Base-by-base conservation (phyloP, 2,888 invertebrate genomes). In the Lasioglossum figueresi region DNA sequence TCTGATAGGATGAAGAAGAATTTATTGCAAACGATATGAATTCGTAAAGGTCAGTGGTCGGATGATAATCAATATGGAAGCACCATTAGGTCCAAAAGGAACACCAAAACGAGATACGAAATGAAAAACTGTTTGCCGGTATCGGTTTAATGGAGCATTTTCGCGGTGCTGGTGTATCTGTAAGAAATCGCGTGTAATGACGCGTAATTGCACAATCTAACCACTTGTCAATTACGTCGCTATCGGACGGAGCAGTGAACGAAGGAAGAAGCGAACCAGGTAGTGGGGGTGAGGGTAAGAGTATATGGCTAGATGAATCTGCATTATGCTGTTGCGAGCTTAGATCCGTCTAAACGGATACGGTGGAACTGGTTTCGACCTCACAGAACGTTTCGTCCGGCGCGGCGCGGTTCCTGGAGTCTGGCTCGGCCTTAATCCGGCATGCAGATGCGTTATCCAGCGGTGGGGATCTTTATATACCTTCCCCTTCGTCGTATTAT, bases 371-470 rank as follows among this genome's bases (percentile, higher is more conserved):
- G 87, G 86, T 87, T 86, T 74, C 84, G 87, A 88, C 87, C 87
- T 82, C 87, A 82, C 87, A 74, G 82, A 82, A 88, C 75, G 80
- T 82, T 82, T 82, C 76, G 84, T 87, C 45, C 80, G 19, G 66
- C 66, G 34, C 66, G 16, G 66, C 19, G 31, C 66, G 83, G 86
- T 86, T 83, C 80, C 86, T 79, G 74, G 87, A 79, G 83, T 77
- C 77, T 48, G 72, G 68, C 77, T 71, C 80, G 34, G 70, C 80
- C 79, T 85, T 88, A 88, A 88, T 87, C 88, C 83, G 73, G 75
- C 86, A 88, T 88, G 87, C 88, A 84, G 87, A 86, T 82, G 84
- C 87, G 87, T 87, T 88, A 88, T 88, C 87, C 82, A 27, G 71
- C 48, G 34, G 23, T 16, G 71, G 71, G 82, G 63, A 76, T 76